Evolutionary conservation across 2,888 invertebrate species (phyloP), one percentile per base, ranked within the genome.

Genomic region (Anoncus sp.): DNA sequence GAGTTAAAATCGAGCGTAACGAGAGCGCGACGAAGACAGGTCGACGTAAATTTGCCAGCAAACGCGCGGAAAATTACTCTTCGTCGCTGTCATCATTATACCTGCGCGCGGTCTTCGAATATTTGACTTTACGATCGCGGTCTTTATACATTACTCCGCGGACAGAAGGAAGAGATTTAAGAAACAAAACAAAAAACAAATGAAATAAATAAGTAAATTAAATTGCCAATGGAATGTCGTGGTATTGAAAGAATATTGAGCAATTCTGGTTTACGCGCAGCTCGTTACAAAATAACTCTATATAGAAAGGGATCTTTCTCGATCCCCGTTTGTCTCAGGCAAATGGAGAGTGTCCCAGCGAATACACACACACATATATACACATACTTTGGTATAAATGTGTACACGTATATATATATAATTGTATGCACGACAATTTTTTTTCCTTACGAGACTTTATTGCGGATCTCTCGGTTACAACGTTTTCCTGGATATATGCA

Each of bases 51-150:
- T 81, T 81, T 78, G 75, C 78, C 65, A 63, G 71, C 79, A 81
- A 83, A 85, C 76, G 72, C 69, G 82, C 82, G 77, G 81, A 82
- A 85, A 85, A 84, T 83, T 80, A 80, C 81, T 70, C 69, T 60
- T 62, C 63, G 47, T 62, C 73, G 69, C 49, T 70, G 62, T 70
- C 47, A 66, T 71, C 49, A 63, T 71, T 69, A 38, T 67, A 60
- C 40, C 35, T 10, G 35, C 51, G 49, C 63, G 35, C 51, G 49
- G 59, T 20, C 59, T 66, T 66, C 38, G 72, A 75, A 78, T 75
- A 72, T 70, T 78, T 67, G 69, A 65, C 70, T 71, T 75, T 79
- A 73, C 80, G 75, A 73, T 69, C 71, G 47, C 14, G 40, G 16
- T 49, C 53, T 47, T 31, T 22, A 38, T 27, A 3, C 24, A 14